A percentile compares a stretch with the other conserved stretches of the same genome.
phyloP scores from a whole-genome alignment of 2,888 invertebrate genomes.

The Xestia rhomboidea region DNA sequence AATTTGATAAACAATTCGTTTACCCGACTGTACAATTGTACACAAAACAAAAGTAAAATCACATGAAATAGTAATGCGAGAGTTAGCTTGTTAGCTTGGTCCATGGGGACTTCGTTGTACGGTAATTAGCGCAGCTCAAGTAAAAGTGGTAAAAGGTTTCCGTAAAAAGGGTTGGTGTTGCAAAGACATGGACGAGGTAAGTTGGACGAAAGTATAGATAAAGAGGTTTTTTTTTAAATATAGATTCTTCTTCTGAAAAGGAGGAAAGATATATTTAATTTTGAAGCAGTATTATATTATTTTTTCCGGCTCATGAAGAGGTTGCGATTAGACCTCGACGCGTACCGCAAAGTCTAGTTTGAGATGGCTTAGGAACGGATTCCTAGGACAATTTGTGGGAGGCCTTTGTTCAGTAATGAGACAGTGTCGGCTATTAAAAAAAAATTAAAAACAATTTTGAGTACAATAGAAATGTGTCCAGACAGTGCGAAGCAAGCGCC shows the following conservation, averaged over 20 bases:
- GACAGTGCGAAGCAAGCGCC: neutral
- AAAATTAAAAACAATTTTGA: neutral
- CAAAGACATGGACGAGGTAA: slow-evolving; percentile 30
- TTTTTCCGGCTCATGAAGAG: neutral
- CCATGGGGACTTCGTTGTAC: slow-evolving; percentile 22
- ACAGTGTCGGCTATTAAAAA: neutral
- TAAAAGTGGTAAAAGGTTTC: slow-evolving; percentile 35
- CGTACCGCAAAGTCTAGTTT: neutral
- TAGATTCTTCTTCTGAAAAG: neutral
- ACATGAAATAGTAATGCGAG: slow-evolving; percentile 43
- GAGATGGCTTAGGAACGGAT: neutral
- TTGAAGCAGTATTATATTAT: too few species aligned
- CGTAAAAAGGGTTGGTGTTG: slow-evolving; percentile 51
- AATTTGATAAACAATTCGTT: neutral
- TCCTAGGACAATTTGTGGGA: neutral
- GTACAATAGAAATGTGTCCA: neutral
- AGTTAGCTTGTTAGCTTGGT: slow-evolving; percentile 38
- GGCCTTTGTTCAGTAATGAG: neutral
- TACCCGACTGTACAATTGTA: neutral
- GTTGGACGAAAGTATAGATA: neutral
- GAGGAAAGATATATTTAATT: neutral
- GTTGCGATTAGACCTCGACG: neutral
- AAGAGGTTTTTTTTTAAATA: slow-evolving; percentile 1
- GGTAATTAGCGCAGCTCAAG: slow-evolving; percentile 47
- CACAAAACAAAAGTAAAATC: slow-evolving; percentile 44